Evolutionary conservation across 1,140 invertebrate species (phyloP), one percentile per base, ranked within the genome.

Genomic region (Pseudomyrmex cubaensis): DNA sequence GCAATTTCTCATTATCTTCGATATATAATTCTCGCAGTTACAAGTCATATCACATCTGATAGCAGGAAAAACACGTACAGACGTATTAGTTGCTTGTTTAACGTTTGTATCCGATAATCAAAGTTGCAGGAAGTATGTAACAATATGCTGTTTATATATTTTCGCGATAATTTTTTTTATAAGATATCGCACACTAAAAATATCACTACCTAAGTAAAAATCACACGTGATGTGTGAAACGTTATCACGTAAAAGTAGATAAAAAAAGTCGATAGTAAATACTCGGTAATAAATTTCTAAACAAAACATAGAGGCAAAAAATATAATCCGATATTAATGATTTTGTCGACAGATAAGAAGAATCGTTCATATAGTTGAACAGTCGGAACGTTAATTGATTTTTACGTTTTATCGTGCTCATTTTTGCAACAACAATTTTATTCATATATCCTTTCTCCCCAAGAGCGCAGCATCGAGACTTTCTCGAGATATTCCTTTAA

Each of bases 401-500:
- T 62, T 25, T 13, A 25, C 1, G 13, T 8, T 4, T 15, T 63
- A 9, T 63, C 10, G 0, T 8, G 4, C 15, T 3, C 46, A 1
- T 25, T 67, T 48, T 12, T 12, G n/a, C 10, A 4, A 1, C 57
- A 3, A 22, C 13, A 12, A 1, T 15, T 44, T 56, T 13, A 9
- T 46, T 2, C 13, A 13, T n/a, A n/a, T 13, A 76, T 9, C 15
- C 12, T 35, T 35, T 25, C 8, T 50, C 20, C 20, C 10, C 10
- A 44, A 69, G 52, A 69, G 17, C 56, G 52, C 64, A 46, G 15
- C 17, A 25, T 50, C 44, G 15, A 25, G 35, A 54, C 54, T 80
- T 72, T 59, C 74, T 76, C 74, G 62, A 62, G 62, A 44, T 66
- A 77, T 67, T 8, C 17, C 54, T 78, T 48, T 57, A 35, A 52